phyloP scores from a whole-genome alignment of 1,140 invertebrate species.

The Bombus pascuorum region DNA sequence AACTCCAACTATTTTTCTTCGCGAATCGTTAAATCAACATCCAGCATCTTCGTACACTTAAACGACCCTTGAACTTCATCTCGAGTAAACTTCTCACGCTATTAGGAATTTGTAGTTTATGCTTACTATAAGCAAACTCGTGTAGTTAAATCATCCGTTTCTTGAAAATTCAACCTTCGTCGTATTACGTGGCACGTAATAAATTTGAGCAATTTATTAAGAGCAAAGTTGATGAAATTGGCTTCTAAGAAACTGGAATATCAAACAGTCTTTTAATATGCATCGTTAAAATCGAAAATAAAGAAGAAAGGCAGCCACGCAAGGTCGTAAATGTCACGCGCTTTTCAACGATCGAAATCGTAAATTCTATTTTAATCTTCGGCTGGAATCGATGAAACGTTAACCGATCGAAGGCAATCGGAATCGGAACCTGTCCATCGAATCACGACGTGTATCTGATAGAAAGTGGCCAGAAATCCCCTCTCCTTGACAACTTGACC shows the following conservation, averaged over 20 bases:
- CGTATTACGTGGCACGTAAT: no score
- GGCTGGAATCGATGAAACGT: conserved; percentile 2
- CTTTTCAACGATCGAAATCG: not conserved
- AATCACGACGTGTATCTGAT: not conserved
- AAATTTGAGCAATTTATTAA: no score
- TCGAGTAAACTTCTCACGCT: not conserved
- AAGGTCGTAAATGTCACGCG: not conserved
- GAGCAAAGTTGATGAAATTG: no score
- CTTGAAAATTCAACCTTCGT: no score
- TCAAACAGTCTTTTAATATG: not conserved
- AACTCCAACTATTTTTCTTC: not conserved
- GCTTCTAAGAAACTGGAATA: no score
- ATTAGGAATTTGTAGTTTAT: not conserved
- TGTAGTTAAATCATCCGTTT: no score
- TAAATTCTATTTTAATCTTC: conserved; percentile 30
- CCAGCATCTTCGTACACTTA: not conserved
- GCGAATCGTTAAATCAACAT: not conserved
- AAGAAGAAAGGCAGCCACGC: not conserved
- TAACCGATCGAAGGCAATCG: not conserved
- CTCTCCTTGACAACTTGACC: not conserved
- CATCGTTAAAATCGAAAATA: not conserved
- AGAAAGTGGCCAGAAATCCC: not conserved
- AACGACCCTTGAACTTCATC: not conserved
- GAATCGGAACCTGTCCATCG: no score
- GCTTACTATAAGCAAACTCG: no score